Percentiles rank a stretch among this genome's conserved stretches.
These are phyloP conservation scores for Aproaerema taeniolella DNA, from an alignment of 2,888 invertebrate genomes.

Conservation along the genomic window DNA sequence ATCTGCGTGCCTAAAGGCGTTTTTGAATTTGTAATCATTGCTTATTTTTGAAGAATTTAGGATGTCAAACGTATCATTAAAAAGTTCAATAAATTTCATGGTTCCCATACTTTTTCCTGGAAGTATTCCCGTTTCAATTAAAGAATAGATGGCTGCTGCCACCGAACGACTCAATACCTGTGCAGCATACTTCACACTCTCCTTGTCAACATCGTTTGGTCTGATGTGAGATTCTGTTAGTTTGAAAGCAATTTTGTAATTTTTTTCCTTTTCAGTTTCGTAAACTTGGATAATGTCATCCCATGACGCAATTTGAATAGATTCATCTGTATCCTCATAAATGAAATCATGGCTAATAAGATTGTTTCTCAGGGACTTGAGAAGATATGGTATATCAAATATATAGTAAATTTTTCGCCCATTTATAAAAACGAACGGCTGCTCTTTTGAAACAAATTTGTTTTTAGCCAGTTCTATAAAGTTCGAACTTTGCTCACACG, in stretches of 20 bases:
- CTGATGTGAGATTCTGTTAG: constrained; percentile 17
- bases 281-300: constrained; percentile 13
- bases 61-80: constrained; percentile 16
- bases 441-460: constrained; percentile 7
- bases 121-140: constrained; percentile 9
- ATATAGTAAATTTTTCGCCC: constrained; percentile 16
- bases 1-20: constrained; percentile 1
- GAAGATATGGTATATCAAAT: constrained; percentile 16
- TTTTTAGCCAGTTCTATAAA: constrained; percentile 10
- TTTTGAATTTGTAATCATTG: constrained; percentile 13
- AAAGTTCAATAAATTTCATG: constrained; percentile 12
- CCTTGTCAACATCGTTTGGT: constrained; percentile 19
- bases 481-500: constrained; percentile 11
- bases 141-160: constrained; percentile 10
- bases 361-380: constrained; percentile 14
- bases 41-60: constrained; percentile 13
- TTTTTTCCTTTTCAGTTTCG: constrained; percentile 11
- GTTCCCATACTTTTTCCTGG: constrained; percentile 8
- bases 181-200: constrained; percentile 18
- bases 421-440: constrained; percentile 15
- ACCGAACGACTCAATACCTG: constrained; percentile 19
- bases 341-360: constrained; percentile 14
- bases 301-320: constrained; percentile 10
- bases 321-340: constrained; percentile 5
- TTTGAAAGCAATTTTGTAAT: constrained; percentile 15